Evolutionary conservation across 2,113 vertebrate genomes (phyloP).

Genomic region (Hiodon alosoides): DNA sequence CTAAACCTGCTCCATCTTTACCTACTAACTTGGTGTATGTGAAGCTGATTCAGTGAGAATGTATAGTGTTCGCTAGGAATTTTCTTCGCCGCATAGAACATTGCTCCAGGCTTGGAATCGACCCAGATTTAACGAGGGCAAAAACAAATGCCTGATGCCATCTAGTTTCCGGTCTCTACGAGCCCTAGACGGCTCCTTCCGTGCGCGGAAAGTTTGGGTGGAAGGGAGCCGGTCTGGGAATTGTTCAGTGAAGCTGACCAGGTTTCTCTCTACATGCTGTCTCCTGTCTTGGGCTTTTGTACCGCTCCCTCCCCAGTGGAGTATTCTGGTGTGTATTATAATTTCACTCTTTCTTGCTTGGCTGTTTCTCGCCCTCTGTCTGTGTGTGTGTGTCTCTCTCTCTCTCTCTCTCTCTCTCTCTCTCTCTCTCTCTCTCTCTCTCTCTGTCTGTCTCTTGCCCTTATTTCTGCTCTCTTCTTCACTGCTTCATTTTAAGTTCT

Average conservation of each 20-base stretch:
- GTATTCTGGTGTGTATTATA: conserved; percentile 90
- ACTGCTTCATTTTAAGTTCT: no score
- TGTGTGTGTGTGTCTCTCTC: neutral
- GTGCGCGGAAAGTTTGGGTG: neutral
- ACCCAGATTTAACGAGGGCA: conserved; percentile 2
- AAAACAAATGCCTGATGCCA: neutral
- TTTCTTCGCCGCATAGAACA: neutral
- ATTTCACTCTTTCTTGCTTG: conserved; percentile 28
- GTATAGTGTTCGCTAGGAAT: neutral
- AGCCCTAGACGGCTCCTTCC: neutral
- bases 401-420: conserved; percentile 30
- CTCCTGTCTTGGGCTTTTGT: conserved; percentile 80
- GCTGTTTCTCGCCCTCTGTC: conserved; percentile 1
- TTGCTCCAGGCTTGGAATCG: neutral
- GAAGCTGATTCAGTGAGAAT: neutral
- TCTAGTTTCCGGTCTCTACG: neutral
- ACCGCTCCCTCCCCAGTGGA: conserved; percentile 72
- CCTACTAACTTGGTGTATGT: neutral
- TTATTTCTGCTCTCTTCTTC: no score
- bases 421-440: no score
- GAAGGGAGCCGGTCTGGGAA: neutral
- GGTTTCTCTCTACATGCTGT: conserved; percentile 71
- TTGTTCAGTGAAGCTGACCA: conserved; percentile 56
- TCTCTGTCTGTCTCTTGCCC: no score
- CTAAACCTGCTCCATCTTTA: conserved; percentile 3